phyloP scores from a whole-genome alignment of 1,140 invertebrate genomes.

The Euwallacea fornicatus region DNA sequence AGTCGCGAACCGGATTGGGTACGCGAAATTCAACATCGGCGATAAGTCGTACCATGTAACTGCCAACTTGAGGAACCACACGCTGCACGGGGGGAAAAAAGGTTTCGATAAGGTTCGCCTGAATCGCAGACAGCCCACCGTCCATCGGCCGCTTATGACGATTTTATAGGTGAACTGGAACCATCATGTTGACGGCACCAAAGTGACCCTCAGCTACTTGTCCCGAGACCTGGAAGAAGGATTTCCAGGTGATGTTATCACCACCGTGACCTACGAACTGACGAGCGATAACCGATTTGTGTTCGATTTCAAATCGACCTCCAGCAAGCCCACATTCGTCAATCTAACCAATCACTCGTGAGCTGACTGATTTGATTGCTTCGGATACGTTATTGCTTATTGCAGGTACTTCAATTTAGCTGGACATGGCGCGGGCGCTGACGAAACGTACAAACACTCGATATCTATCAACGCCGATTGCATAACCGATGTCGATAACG shows the following conservation, averaged over 20 bases:
- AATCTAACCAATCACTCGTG: slow-evolving; percentile 88
- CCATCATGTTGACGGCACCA: slow-evolving; percentile 48
- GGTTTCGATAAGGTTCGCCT: slow-evolving; percentile 80
- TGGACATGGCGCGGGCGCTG: slow-evolving; percentile 66
- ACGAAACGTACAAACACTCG: slow-evolving; percentile 71
- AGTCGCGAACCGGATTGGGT: slow-evolving; percentile 82
- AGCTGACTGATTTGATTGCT: slow-evolving; percentile 5
- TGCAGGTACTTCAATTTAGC: slow-evolving; percentile 85
- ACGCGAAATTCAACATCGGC: slow-evolving; percentile 70
- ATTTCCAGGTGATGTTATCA: slow-evolving; percentile 77
- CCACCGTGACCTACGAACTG: slow-evolving; percentile 71
- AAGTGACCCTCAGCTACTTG: slow-evolving; percentile 50
- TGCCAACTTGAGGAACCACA: slow-evolving; percentile 71
- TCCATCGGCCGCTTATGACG: no score
- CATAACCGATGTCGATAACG: slow-evolving; percentile 73
- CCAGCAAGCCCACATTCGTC: slow-evolving; percentile 79
- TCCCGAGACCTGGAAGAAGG: slow-evolving; percentile 78
- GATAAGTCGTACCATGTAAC: slow-evolving; percentile 69
- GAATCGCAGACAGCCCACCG: no score
- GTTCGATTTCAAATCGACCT: slow-evolving; percentile 72
- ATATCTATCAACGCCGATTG: slow-evolving; percentile 74
- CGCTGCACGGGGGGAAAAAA: slow-evolving; percentile 82
- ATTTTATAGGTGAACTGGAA: slow-evolving; percentile 45
- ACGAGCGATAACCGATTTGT: slow-evolving; percentile 70
- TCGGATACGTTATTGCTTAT: background rate